These are phyloP conservation scores for Trypoxylus dichotomus DNA, from an alignment of 1,140 invertebrate genomes.

Conservation along the genomic window DNA sequence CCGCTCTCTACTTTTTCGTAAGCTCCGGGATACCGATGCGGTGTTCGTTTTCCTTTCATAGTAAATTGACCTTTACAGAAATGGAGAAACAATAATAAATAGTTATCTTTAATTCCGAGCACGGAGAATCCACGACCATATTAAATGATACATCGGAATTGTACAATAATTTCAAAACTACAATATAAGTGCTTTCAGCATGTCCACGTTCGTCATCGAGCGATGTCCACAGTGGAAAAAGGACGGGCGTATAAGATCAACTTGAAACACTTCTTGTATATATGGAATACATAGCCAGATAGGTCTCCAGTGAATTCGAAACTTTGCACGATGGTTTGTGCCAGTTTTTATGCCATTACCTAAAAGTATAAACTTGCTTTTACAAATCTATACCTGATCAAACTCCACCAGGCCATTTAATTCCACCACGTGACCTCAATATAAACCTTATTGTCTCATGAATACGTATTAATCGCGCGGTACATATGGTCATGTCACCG, in stretches of 20 bases:
- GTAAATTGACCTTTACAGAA: constrained; percentile 23
- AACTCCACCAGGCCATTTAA: constrained; percentile 31
- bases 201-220: not conserved
- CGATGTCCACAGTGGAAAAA: constrained; percentile 19
- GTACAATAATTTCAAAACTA: constrained; percentile 41
- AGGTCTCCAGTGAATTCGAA: constrained; percentile 34
- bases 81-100: constrained; percentile 42
- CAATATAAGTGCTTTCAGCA: not conserved
- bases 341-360: constrained; percentile 38
- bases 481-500: constrained; percentile 34
- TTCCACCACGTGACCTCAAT: constrained; percentile 43
- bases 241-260: constrained; percentile 21
- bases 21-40: no score
- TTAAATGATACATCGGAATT: constrained; percentile 46
- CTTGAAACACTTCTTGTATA: constrained; percentile 29
- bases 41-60: not conserved
- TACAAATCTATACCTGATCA: constrained; percentile 40
- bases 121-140: constrained; percentile 45
- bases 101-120: constrained; percentile 43
- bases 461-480: constrained; percentile 33
- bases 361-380: constrained; percentile 43
- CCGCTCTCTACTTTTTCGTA: no score
- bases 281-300: constrained; percentile 29
- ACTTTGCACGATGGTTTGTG: constrained; percentile 32
- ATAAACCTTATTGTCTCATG: constrained; percentile 41